Evolutionary conservation across 2,113 vertebrate genomes (phyloP).

Genomic region (Clupea harengus): DNA sequence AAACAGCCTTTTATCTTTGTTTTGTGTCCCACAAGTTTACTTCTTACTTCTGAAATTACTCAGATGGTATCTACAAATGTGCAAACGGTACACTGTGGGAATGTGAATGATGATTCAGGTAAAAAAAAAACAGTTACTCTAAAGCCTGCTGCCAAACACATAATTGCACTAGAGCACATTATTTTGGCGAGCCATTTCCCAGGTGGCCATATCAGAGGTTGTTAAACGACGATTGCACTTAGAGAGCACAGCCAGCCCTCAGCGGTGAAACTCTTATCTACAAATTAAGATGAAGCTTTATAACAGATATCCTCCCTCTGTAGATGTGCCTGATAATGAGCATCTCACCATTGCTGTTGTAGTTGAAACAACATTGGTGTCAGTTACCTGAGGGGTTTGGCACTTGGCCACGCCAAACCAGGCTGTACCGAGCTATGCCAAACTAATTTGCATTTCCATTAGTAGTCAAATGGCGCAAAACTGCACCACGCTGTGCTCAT

Average conservation of each 20-base stretch:
- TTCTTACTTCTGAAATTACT: not conserved
- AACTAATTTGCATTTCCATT: too few relatives aligned
- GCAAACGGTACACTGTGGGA: not conserved
- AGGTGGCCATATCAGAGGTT: constrained; percentile 12
- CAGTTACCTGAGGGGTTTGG: not conserved
- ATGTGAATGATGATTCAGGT: not conserved
- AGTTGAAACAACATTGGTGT: not conserved
- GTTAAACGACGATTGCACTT: constrained; percentile 9
- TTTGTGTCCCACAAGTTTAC: not conserved
- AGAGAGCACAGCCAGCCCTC: not conserved
- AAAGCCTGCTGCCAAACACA: not conserved
- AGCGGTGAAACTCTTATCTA: not conserved
- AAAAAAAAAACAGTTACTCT: not conserved
- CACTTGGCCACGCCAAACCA: too few relatives aligned
- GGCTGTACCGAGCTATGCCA: too few relatives aligned
- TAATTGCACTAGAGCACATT: not conserved
- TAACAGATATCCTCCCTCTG: not conserved
- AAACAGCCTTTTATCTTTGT: not conserved
- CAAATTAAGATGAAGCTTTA: not conserved
- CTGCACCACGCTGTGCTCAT: too few relatives aligned
- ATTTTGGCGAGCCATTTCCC: not conserved
- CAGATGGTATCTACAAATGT: not conserved
- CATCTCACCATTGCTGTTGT: not conserved
- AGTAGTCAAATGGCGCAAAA: too few relatives aligned
- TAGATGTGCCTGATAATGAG: not conserved